Base-by-base conservation (phyloP, 2,113 vertebrate genomes). In the Brienomyrus brachyistius region DNA sequence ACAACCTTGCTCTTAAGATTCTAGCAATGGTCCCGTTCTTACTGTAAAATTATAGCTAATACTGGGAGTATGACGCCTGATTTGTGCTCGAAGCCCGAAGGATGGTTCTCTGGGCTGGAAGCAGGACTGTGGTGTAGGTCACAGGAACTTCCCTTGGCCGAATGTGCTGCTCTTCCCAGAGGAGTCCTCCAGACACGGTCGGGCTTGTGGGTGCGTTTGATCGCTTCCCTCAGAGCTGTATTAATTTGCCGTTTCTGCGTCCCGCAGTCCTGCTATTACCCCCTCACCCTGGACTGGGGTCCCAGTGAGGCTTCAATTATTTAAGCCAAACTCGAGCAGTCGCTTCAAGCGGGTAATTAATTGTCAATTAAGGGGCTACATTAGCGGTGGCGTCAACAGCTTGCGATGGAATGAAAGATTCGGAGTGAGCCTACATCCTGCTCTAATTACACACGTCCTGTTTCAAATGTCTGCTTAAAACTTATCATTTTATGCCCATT, bases 331-430 rank as follows among this genome's bases (percentile, higher is more conserved):
- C 47, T 59, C 31, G 10, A 35, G 87, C 80, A 84, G 48, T 21
- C n/a, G 23, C 77, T 90, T 83, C n/a, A 23, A 31, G 74, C 19
- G 52, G 85, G n/a, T 88, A 91, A 83, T 89, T 91, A 88, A 88
- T 82, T 87, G 52, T 84, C 70, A 89, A 83, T 66, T 89, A 88
- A 87, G 70, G 31, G 88, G 21, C 47, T 50, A 48, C 27, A 17
- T 89, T 59, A 77, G 66, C 2, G 10, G 51, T 31, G 31, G 74
- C 66, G 56, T 62, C 86, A 90, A 83, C 86, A 88, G 80, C 70
- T 74, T 50, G 52, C 10, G 70, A 62, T 59, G 43, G 40, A 50
- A 90, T 88, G 8, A 59, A 27, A 62, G 56, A 74, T 83, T 21
- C 8, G 51, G 74, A 15, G 48, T 43, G 7, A 54, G 35, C 21